Evolutionary conservation across 1,140 invertebrate genomes (phyloP).

Genomic region (Macrosteles quadrilineatus): DNA sequence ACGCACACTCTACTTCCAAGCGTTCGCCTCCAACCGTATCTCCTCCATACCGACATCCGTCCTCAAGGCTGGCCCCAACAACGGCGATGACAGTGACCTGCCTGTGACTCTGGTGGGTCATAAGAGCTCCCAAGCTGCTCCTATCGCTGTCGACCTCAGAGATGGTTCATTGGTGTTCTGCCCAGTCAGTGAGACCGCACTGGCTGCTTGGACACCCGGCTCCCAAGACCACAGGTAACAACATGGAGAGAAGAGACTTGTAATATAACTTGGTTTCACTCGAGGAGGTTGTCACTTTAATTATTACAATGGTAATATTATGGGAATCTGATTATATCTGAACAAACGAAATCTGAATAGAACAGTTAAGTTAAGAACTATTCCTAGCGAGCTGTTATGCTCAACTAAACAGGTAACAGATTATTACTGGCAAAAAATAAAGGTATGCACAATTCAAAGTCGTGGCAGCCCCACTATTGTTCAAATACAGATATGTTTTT

Average conservation of each 20-base stretch:
- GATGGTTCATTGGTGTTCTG: conserved; percentile 72
- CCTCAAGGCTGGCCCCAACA: conserved; percentile 64
- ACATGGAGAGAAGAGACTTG: no score
- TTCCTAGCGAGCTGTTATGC: no score
- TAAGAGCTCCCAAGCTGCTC: conserved; percentile 79
- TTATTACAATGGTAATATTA: no score
- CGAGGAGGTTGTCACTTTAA: no score
- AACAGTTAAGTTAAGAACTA: no score
- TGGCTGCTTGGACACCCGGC: conserved; percentile 73
- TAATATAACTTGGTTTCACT: no score
- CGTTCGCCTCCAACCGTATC: conserved; percentile 76
- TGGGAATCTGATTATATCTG: conserved; percentile 31
- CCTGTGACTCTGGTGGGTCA: conserved; percentile 73
- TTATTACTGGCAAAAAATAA: no score
- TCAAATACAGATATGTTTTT: no score
- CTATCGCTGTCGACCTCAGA: conserved; percentile 64
- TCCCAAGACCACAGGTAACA: conserved; percentile 66
- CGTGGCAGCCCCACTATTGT: no score
- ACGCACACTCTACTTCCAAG: conserved; percentile 71
- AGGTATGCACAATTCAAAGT: no score
- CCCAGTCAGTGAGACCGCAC: conserved; percentile 72
- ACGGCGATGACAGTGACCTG: conserved; percentile 62
- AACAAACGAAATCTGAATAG: background rate
- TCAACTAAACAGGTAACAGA: no score
- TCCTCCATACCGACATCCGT: conserved; percentile 73